Evolutionary conservation across 2,113 vertebrate species (phyloP).

Genomic region (Oreotrochilus melanogaster): DNA sequence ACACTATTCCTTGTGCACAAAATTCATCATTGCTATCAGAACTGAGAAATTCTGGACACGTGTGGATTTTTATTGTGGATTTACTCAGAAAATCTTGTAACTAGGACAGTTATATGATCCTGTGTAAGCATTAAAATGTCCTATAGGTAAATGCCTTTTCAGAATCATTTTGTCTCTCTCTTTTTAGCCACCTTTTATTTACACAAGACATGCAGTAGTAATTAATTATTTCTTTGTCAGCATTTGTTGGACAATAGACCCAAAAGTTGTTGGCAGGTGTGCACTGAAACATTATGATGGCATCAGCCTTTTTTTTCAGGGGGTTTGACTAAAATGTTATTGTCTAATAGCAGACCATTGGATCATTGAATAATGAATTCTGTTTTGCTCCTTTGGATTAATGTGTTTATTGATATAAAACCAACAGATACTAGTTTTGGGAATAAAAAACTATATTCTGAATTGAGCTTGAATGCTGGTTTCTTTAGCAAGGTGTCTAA

Average conservation of each 20-base stretch:
- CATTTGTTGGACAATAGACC: rapidly evolving
- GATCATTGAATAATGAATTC: conserved; percentile 55
- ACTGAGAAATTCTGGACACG: neutral
- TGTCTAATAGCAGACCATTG: neutral
- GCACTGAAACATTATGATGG: neutral
- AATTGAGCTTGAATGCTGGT: neutral
- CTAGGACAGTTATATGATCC: neutral
- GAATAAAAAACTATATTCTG: neutral
- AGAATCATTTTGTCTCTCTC: neutral
- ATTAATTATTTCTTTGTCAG: neutral
- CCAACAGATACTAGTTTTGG: conserved; percentile 16
- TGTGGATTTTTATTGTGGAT: neutral
- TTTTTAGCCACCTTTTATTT: neutral
- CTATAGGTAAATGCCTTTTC: neutral
- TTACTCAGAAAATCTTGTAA: neutral
- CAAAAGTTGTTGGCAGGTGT: neutral
- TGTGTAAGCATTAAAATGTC: neutral
- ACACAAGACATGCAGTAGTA: neutral
- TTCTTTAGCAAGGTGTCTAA: conserved; percentile 6
- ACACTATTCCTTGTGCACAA: neutral
- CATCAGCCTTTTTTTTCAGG: neutral
- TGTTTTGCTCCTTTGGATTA: conserved; percentile 38
- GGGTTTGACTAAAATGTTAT: neutral
- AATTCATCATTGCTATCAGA: neutral
- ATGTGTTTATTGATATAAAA: conserved; percentile 47